Evolutionary conservation across 2,888 invertebrate genomes (phyloP).

Genomic region (Lamellibrachia columna): DNA sequence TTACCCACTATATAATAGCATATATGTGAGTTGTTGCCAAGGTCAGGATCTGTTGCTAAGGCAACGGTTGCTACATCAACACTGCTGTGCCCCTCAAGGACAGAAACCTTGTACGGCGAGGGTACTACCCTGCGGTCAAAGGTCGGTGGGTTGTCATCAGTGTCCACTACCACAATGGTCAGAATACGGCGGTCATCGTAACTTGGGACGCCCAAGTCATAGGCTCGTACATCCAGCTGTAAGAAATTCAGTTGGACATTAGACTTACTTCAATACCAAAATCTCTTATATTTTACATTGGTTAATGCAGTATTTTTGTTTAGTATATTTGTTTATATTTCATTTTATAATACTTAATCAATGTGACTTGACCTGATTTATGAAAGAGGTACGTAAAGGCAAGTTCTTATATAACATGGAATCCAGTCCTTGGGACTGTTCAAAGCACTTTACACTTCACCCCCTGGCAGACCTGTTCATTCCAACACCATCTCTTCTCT

Average conservation of each 20-base stretch:
- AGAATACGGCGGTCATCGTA: constrained; percentile 79
- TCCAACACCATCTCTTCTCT: no score
- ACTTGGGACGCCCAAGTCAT: constrained; percentile 81
- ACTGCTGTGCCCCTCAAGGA: constrained; percentile 46
- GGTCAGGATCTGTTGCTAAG: constrained; percentile 78
- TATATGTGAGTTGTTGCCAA: constrained; percentile 80
- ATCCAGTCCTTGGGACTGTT: no score
- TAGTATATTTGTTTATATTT: no score
- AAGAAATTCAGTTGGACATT: not conserved
- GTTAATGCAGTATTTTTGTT: not conserved
- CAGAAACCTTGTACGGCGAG: constrained; percentile 45
- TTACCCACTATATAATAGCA: constrained; percentile 88
- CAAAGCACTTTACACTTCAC: no score
- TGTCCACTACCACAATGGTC: constrained; percentile 68
- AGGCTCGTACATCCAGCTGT: constrained; percentile 74
- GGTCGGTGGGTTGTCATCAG: constrained; percentile 59
- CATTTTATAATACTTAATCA: no score
- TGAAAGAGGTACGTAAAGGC: no score
- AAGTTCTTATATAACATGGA: no score
- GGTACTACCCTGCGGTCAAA: constrained; percentile 46
- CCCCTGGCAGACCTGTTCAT: no score
- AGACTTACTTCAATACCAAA: not conserved
- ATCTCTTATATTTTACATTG: not conserved
- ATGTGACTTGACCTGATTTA: no score
- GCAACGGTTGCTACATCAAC: constrained; percentile 45